These are phyloP conservation scores for Etia nguti DNA, from an alignment of 2,113 vertebrate genomes.

Conservation along the genomic window DNA sequence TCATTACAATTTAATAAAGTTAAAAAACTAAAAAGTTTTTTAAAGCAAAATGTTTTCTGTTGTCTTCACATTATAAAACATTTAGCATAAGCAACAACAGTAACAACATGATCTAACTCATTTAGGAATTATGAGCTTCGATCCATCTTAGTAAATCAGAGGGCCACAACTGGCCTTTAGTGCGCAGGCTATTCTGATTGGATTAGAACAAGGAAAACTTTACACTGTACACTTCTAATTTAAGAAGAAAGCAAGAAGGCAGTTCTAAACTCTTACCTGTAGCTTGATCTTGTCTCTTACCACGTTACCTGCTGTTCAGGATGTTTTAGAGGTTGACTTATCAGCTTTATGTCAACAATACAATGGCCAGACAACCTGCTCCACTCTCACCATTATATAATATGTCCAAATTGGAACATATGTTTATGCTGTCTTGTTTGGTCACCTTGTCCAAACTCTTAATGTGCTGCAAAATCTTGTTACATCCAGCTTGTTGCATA, in stretches of 20 bases:
- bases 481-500: neutral
- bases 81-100: neutral
- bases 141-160: neutral
- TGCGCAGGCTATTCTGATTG: neutral
- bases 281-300: neutral
- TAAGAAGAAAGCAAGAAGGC: neutral
- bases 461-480: neutral
- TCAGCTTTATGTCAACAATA: neutral
- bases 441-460: too few relatives aligned
- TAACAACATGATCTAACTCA: neutral
- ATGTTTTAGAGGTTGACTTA: neutral
- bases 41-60: neutral
- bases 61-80: neutral
- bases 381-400: neutral
- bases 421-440: neutral
- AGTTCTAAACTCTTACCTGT: neutral
- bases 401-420: neutral
- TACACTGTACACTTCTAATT: neutral
- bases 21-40: rapidly evolving
- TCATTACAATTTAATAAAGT: neutral
- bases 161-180: neutral
- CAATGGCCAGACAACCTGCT: neutral
- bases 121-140: neutral
- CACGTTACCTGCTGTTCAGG: neutral
- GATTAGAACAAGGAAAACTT: neutral